phyloP scores from a whole-genome alignment of 2,888 invertebrate genomes.

The Atethmia centrago region DNA sequence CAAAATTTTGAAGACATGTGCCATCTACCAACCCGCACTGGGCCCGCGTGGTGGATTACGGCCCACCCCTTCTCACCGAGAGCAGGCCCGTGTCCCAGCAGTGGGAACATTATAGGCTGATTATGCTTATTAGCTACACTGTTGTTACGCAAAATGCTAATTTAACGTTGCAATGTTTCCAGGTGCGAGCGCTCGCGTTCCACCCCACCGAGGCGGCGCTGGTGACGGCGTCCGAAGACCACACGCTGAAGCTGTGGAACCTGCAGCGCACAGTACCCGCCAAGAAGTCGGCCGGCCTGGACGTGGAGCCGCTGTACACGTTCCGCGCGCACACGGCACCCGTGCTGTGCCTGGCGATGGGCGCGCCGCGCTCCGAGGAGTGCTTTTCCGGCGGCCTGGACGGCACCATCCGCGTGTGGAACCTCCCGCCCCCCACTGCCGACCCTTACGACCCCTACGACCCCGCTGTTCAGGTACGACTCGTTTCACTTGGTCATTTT shows the following conservation, averaged over 20 bases:
- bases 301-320: constrained; percentile 99
- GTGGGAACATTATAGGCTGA: too few species aligned
- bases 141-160: constrained; percentile 15
- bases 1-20: too few species aligned
- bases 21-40: too few species aligned
- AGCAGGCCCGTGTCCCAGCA: too few species aligned
- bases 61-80: too few species aligned
- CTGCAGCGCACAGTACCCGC: constrained; percentile 99
- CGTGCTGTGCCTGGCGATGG: constrained; percentile 98
- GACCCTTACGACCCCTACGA: constrained; percentile 99
- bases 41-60: too few species aligned
- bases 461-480: constrained; percentile 94
- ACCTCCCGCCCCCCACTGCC: constrained; percentile 97
- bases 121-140: too few species aligned
- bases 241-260: constrained; percentile 99
- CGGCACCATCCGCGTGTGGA: constrained; percentile 98
- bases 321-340: constrained; percentile 99
- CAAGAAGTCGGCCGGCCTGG: constrained; percentile 98
- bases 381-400: constrained; percentile 99
- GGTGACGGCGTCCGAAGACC: constrained; percentile 99
- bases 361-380: constrained; percentile 97
- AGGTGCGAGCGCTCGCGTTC: constrained; percentile 97
- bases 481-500: background rate
- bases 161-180: constrained; percentile 37
- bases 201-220: constrained; percentile 98